A percentile compares a stretch with the other conserved stretches of the same genome.
Evolutionary conservation across 2,113 vertebrate genomes (phyloP).

Genomic region (Festucalex cinctus): DNA sequence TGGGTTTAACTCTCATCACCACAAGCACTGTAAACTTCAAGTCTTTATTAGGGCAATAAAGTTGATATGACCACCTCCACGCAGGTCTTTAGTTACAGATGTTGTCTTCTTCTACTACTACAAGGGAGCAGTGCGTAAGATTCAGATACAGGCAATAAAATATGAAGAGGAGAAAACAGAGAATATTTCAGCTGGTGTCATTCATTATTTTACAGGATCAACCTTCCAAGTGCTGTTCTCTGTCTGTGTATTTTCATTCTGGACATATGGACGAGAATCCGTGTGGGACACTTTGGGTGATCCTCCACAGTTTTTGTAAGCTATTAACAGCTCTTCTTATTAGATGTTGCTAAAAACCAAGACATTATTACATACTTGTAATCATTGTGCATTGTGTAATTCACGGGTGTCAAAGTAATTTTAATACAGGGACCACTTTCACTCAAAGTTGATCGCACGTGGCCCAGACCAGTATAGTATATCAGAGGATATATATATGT

Average conservation of each 20-base stretch:
- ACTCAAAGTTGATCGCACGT: no score
- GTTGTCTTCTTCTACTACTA: not conserved
- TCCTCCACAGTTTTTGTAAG: slow-evolving; percentile 21
- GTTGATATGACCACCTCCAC: slow-evolving; percentile 17
- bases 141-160: slow-evolving; percentile 54
- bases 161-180: slow-evolving; percentile 16
- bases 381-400: not conserved
- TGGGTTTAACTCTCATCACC: not conserved
- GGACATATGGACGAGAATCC: slow-evolving; percentile 48
- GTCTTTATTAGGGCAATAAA: slow-evolving; percentile 30
- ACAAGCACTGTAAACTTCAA: slow-evolving; percentile 9
- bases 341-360: slow-evolving; percentile 7
- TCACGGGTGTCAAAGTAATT: no score
- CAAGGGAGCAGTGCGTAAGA: slow-evolving; percentile 15
- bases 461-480: no score
- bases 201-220: slow-evolving; percentile 50
- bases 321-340: slow-evolving; percentile 21
- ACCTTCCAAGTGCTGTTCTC: slow-evolving; percentile 25
- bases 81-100: slow-evolving; percentile 1
- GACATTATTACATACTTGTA: slow-evolving; percentile 13
- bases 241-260: slow-evolving; percentile 18
- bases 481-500: no score
- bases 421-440: no score
- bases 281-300: slow-evolving; percentile 5
- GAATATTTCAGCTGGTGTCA: slow-evolving; percentile 43